Evolutionary conservation across 2,888 invertebrate genomes (phyloP).

Genomic region (Cephus pulcher): DNA sequence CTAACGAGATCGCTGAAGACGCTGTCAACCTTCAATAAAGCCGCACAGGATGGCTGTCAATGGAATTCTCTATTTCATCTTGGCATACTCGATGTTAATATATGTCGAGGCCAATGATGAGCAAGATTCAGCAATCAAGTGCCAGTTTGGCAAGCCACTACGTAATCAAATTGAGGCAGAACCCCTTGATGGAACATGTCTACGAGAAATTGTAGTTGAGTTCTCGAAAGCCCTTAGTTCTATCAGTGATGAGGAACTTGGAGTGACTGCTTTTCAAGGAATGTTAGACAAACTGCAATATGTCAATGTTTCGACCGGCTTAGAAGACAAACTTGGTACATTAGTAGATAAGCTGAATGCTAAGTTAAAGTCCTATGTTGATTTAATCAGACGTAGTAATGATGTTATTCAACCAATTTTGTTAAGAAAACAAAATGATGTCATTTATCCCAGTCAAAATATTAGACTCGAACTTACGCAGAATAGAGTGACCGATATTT

Average conservation of each 20-base stretch:
- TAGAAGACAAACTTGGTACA: slow-evolving; percentile 42
- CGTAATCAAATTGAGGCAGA: slow-evolving; percentile 59
- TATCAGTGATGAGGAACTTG: slow-evolving; percentile 57
- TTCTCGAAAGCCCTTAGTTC: slow-evolving; percentile 49
- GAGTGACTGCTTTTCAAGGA: slow-evolving; percentile 54
- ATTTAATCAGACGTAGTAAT: slow-evolving; percentile 48
- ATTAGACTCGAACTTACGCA: slow-evolving; percentile 30
- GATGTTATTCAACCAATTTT: slow-evolving; percentile 51
- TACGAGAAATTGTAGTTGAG: slow-evolving; percentile 56
- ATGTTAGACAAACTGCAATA: slow-evolving; percentile 56
- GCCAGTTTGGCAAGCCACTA: slow-evolving; percentile 53
- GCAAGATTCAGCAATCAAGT: slow-evolving; percentile 20
- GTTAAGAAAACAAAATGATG: slow-evolving; percentile 36
- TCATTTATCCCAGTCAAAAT: slow-evolving; percentile 31
- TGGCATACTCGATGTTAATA: neutral
- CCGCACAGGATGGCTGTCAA: neutral
- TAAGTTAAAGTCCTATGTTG: slow-evolving; percentile 49
- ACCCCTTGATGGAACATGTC: slow-evolving; percentile 57
- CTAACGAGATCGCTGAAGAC: neutral
- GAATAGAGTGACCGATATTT: slow-evolving; percentile 45
- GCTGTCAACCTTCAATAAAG: neutral
- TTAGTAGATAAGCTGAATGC: slow-evolving; percentile 53
- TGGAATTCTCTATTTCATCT: neutral
- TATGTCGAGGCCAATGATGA: neutral
- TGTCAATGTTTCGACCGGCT: slow-evolving; percentile 39